phyloP scores from a whole-genome alignment of 2,888 invertebrate species.

The Diplazon laetatorius region DNA sequence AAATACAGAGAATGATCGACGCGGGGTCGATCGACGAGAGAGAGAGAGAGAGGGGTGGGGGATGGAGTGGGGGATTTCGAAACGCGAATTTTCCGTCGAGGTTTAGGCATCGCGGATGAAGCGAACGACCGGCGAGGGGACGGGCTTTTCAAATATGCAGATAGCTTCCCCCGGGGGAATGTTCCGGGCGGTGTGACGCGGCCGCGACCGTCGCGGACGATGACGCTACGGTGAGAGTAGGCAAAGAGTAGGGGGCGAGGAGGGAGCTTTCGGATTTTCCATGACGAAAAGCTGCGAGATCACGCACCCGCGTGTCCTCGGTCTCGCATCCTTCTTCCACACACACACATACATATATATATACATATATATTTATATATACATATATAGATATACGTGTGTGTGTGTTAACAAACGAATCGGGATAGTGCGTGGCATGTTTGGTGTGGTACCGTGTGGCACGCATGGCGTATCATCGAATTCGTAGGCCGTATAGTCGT shows the following conservation, averaged over 20 bases:
- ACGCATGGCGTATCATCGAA: slow-evolving; percentile 4
- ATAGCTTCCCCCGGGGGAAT: slow-evolving; percentile 57
- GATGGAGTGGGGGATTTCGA: too few species aligned
- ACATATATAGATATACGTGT: too few species aligned
- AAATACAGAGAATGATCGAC: background rate
- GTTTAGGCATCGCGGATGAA: too few species aligned
- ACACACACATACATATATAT: too few species aligned
- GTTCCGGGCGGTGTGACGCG: slow-evolving; percentile 53
- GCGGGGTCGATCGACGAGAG: too few species aligned
- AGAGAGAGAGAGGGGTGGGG: too few species aligned
- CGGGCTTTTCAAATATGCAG: slow-evolving; percentile 65
- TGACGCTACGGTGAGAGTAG: too few species aligned
- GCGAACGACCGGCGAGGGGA: slow-evolving; percentile 44
- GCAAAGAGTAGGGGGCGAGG: too few species aligned
- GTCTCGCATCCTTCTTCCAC: slow-evolving; percentile 54
- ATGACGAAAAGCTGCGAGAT: slow-evolving; percentile 32
- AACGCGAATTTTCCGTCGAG: too few species aligned
- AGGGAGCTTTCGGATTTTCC: too few species aligned
- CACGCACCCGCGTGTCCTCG: slow-evolving; percentile 29
- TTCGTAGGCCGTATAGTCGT: too few species aligned
- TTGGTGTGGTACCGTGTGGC: slow-evolving; percentile 18
- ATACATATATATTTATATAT: too few species aligned
- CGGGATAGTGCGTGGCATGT: slow-evolving; percentile 7
- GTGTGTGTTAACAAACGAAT: slow-evolving; percentile 45
- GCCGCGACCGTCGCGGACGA: slow-evolving; percentile 7